These are phyloP conservation scores for Camelus dromedarius DNA, from an alignment of 2,113 vertebrate genomes.

Conservation along the genomic window DNA sequence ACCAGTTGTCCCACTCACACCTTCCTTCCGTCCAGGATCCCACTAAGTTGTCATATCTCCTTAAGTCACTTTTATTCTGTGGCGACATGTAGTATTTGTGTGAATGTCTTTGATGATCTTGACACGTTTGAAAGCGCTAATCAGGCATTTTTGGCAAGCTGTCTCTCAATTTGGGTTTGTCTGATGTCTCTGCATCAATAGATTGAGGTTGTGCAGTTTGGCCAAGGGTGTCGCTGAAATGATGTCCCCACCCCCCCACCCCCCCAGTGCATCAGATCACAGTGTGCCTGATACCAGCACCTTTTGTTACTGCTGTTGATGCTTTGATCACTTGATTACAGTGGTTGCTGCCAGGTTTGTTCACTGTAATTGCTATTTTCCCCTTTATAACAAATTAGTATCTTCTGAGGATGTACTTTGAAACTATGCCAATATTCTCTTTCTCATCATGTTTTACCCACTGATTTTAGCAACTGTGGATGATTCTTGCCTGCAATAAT, in stretches of 20 bases:
- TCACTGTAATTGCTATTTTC: slow-evolving; percentile 6
- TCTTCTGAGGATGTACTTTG: not conserved
- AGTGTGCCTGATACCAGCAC: not conserved
- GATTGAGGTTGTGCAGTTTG: not conserved
- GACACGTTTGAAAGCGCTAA: not conserved
- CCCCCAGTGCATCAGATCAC: not conserved
- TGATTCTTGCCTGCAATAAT: not conserved
- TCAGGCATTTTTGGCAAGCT: not conserved
- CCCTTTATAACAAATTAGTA: not conserved
- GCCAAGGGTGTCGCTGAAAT: not conserved
- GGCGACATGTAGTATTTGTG: not conserved
- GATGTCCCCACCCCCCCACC: not conserved
- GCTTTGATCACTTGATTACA: not conserved
- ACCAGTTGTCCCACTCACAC: not conserved
- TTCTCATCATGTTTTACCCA: not conserved
- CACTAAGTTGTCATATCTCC: not conserved
- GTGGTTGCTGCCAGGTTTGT: not conserved
- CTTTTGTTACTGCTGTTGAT: not conserved
- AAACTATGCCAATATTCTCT: not conserved
- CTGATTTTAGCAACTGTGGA: not conserved
- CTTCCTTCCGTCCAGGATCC: not conserved
- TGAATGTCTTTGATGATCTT: not conserved
- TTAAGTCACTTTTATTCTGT: not conserved
- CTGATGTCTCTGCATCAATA: not conserved
- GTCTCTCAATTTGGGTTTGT: not conserved